phyloP scores from a whole-genome alignment of 2,113 vertebrate genomes.

The Mormyrus iriodes region DNA sequence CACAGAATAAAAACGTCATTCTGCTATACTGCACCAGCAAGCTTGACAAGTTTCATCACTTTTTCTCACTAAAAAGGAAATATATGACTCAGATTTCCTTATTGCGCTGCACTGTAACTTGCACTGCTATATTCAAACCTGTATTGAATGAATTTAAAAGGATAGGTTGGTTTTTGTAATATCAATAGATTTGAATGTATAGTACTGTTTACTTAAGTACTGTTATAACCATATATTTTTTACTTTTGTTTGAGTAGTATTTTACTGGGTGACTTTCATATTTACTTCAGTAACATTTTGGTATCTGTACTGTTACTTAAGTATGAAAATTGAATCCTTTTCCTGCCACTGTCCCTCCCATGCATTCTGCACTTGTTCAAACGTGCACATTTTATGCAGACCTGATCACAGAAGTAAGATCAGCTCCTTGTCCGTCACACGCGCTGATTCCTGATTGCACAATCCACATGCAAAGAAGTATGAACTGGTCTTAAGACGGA shows the following conservation, averaged over 20 bases:
- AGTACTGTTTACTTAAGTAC: not conserved
- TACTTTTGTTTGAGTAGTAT: not conserved
- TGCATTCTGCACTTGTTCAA: not conserved
- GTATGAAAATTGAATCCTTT: not conserved
- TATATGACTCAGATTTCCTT: not conserved
- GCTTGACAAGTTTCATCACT: not conserved
- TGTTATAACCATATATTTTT: not conserved
- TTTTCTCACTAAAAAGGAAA: not conserved
- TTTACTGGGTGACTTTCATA: not conserved
- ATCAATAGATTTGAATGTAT: not conserved
- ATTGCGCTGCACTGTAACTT: not conserved
- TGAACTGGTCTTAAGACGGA: no score
- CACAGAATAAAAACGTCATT: not conserved
- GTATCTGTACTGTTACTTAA: not conserved
- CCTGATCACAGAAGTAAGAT: not conserved
- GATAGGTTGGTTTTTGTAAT: not conserved
- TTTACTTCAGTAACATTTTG: not conserved
- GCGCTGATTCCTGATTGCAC: not conserved
- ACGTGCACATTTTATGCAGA: not conserved
- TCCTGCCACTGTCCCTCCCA: not conserved
- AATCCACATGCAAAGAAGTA: not conserved
- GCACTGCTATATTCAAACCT: not conserved
- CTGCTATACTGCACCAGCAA: not conserved
- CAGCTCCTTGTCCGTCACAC: not conserved
- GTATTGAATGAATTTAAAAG: not conserved